Percentiles rank a stretch among this genome's conserved stretches.
Evolutionary conservation across 2,888 invertebrate species (phyloP).

Genomic region (Oxystoma pomonae): DNA sequence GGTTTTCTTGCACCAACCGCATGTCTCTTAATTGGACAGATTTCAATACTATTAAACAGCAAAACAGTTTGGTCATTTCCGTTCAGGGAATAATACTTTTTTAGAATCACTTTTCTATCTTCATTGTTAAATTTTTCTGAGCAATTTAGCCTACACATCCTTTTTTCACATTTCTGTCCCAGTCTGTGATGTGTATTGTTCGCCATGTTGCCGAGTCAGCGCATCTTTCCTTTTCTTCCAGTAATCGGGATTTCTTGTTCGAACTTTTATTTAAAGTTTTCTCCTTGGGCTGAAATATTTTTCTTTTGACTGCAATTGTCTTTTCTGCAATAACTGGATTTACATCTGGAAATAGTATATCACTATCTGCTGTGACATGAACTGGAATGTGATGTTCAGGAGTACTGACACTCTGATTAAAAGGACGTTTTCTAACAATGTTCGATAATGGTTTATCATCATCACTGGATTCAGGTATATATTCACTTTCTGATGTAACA

Average conservation of each 20-base stretch:
- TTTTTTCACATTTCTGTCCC: constrained; percentile 14
- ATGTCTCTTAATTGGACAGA: neutral
- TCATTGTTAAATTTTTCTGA: constrained; percentile 9
- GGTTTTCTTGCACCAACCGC: neutral
- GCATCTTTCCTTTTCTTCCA: constrained; percentile 7
- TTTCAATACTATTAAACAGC: neutral
- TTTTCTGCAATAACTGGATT: no score
- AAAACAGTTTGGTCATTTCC: neutral
- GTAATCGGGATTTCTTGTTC: neutral
- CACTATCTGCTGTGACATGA: no score
- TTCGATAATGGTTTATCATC: no score
- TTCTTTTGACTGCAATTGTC: no score
- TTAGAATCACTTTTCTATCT: neutral
- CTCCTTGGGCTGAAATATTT: no score
- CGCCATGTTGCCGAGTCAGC: constrained; percentile 6
- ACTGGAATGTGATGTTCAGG: no score
- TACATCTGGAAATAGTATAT: no score
- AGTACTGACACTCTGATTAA: no score
- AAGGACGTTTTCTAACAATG: no score
- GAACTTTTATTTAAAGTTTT: neutral
- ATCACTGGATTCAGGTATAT: no score
- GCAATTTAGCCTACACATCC: constrained; percentile 15
- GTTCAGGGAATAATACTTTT: neutral
- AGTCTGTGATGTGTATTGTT: constrained; percentile 17
- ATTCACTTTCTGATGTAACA: no score